Conservation (phyloP, 2,113 vertebrate species). For the Odontophorus gujanensis region DNA sequence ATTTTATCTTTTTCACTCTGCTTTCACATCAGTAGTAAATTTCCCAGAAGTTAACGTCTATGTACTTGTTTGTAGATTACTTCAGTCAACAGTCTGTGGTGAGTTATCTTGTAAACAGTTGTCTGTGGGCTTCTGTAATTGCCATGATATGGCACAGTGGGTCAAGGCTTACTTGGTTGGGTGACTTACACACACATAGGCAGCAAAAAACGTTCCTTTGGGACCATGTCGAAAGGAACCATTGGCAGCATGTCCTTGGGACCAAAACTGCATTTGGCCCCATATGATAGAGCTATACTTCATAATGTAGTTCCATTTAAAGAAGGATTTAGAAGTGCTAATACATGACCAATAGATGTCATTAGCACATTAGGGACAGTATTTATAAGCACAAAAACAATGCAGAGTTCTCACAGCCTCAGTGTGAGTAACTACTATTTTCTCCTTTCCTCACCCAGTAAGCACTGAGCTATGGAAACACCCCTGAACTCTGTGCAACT, state of each 20-base stretch:
- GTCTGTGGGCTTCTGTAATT: background rate
- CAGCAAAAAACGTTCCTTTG: background rate
- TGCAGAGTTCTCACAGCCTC: background rate
- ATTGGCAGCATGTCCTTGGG: background rate
- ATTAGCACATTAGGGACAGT: background rate
- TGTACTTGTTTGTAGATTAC: background rate
- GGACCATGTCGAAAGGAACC: no score
- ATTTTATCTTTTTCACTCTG: background rate
- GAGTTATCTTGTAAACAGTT: background rate
- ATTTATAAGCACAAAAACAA: background rate
- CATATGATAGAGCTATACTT: background rate
- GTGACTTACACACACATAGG: background rate
- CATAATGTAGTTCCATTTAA: background rate
- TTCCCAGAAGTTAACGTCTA: background rate
- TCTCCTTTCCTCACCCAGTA: background rate
- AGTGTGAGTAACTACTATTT: background rate
- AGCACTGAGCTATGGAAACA: background rate
- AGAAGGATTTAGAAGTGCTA: background rate
- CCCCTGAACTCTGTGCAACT: background rate
- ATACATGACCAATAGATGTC: background rate
- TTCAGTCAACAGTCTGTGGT: background rate
- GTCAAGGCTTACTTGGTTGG: background rate
- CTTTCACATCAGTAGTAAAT: background rate
- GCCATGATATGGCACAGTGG: background rate
- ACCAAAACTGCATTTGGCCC: background rate